phyloP scores from a whole-genome alignment of 2,888 invertebrate species.

The Ormyrus thymus region DNA sequence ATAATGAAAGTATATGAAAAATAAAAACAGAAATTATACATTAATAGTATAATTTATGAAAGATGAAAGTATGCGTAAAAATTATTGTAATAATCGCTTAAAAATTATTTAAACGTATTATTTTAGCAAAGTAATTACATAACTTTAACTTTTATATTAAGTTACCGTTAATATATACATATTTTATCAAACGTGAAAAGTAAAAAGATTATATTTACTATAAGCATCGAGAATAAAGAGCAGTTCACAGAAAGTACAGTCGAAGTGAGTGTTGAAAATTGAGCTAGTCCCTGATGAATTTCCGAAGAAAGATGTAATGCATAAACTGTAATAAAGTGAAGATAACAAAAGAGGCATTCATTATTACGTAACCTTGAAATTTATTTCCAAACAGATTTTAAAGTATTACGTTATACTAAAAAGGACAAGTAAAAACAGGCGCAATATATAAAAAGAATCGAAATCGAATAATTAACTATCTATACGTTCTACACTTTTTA shows the following conservation, averaged over 20 bases:
- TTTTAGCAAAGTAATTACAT: neutral
- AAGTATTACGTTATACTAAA: too few species aligned
- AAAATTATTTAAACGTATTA: neutral
- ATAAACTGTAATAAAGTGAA: constrained; percentile 35
- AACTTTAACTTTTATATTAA: constrained; percentile 5
- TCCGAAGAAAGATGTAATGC: neutral
- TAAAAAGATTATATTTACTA: constrained; percentile 3
- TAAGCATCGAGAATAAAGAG: neutral
- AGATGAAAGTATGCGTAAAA: neutral
- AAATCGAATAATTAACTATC: neutral
- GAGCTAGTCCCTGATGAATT: neutral
- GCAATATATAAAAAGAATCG: too few species aligned
- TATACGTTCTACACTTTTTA: constrained; percentile 19
- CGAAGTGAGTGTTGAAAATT: constrained; percentile 7
- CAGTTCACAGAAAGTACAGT: neutral
- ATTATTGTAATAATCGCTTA: neutral
- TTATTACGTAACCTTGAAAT: neutral
- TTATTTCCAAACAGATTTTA: neutral
- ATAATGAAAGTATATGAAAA: constrained; percentile 13
- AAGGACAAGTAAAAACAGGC: too few species aligned
- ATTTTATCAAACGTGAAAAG: constrained; percentile 21
- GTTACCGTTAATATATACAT: neutral
- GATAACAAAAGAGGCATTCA: neutral
- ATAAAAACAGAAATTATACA: too few species aligned
- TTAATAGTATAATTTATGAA: neutral